A percentile compares a stretch with the other conserved stretches of the same genome.
Evolutionary conservation across 2,113 vertebrate genomes (phyloP).

Genomic region (Stomatorhinus ivindoensis): DNA sequence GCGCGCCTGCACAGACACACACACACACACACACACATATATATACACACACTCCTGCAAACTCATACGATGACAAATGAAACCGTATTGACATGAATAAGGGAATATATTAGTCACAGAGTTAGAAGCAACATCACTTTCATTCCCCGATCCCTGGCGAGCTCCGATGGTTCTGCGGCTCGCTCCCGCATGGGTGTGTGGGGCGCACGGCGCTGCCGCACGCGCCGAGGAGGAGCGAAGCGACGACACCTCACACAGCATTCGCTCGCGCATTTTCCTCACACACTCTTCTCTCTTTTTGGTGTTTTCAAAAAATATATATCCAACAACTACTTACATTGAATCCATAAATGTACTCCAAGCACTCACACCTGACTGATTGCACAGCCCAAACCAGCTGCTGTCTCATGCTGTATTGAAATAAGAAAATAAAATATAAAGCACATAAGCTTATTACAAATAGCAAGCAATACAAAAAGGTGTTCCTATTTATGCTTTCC

Average conservation of each 20-base stretch:
- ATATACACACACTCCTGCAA: not conserved
- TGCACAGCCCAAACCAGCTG: not conserved
- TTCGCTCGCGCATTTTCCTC: not conserved
- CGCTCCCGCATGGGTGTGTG: constrained; percentile 5
- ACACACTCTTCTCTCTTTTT: not conserved
- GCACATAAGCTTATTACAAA: constrained; percentile 3
- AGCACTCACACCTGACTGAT: not conserved
- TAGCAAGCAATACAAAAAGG: not conserved
- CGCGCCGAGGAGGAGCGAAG: not conserved
- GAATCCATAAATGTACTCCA: constrained; percentile 1
- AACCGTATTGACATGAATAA: not conserved
- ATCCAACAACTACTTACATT: not conserved
- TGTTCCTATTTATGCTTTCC: not conserved
- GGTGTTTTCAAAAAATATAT: not conserved
- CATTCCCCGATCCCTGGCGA: not conserved
- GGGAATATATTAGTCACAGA: not conserved
- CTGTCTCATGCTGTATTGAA: not conserved
- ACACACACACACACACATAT: constrained; percentile 11
- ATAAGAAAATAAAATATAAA: constrained; percentile 2
- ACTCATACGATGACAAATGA: not conserved
- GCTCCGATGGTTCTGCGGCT: not conserved
- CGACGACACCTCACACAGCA: not conserved
- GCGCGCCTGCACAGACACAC: constrained; percentile 13
- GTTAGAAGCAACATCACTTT: not conserved
- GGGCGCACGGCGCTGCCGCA: not conserved